These are phyloP conservation scores for Phymastichus coffea DNA, from an alignment of 1,140 invertebrate species.

Conservation along the genomic window DNA sequence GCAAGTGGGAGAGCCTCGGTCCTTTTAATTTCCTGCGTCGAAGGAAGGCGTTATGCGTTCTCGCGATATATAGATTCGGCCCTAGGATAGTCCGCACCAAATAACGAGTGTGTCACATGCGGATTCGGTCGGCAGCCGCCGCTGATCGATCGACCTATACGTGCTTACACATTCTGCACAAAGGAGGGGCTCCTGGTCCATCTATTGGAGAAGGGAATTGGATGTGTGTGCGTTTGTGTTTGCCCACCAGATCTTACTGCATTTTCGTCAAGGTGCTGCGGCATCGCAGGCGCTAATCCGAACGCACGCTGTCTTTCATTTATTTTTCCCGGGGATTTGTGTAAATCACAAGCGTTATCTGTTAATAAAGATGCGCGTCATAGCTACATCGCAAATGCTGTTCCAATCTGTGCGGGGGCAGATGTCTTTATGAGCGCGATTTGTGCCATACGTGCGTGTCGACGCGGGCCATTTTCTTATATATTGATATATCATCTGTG, in stretches of 20 bases:
- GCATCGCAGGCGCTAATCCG: not conserved
- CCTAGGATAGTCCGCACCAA: too few species aligned
- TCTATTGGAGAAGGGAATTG: too few species aligned
- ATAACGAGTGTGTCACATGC: too few species aligned
- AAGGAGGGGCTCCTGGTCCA: too few species aligned
- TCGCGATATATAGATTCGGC: not conserved
- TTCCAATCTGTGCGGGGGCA: not conserved
- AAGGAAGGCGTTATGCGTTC: not conserved
- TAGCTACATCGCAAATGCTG: conserved; percentile 8
- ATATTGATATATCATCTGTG: too few species aligned
- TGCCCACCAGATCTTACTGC: too few species aligned
- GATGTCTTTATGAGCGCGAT: not conserved
- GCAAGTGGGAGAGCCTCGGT: not conserved
- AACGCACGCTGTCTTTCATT: not conserved
- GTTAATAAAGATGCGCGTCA: conserved; percentile 15
- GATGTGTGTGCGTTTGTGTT: too few species aligned
- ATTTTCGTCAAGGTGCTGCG: conserved; percentile 8
- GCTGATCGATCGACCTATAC: not conserved
- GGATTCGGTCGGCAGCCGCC: not conserved
- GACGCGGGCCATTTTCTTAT: not conserved
- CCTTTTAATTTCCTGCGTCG: conserved; percentile 22
- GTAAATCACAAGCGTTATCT: not conserved
- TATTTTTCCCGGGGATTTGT: not conserved
- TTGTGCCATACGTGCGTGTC: not conserved
- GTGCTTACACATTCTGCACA: not conserved